Evolutionary conservation across 2,797 vertebrate species (phyloP), one percentile per base, ranked within the genome.

Genomic region (Calcarius lapponicus): DNA sequence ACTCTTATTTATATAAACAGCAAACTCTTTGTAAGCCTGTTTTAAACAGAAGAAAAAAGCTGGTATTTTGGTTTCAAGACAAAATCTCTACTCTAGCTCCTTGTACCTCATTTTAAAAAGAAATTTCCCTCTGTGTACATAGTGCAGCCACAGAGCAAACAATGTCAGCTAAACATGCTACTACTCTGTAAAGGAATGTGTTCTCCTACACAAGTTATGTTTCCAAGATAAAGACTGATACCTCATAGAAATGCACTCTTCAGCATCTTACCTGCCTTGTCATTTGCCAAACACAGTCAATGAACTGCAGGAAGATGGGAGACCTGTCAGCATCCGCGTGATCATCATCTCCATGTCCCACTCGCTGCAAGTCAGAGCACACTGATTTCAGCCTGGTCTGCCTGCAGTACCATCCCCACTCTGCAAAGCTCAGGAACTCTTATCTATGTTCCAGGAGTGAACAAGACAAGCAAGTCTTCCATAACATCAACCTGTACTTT

Each of bases 211-310:
- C n/a, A 10, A 48, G 74, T 57, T 13, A 53, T 2, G 1, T 7
- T 93, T 64, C 69, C 31, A 86, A 71, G 45, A 62, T 3, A 85
- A 84, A 90, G 57, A 56, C 45, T 47, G 29, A 34, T 13, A 64
- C 15, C 36, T 85, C 76, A 80, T 0, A 72, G 14, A 78, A 92
- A 85, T 9, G 58, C 2, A 89, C n/a, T 60, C 13, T 13, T 50
- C 74, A 91, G 47, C 40, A 67, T 64, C 97, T 98, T 96, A 99
- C 98, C 98, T 99, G 99, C 93, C 98, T 98, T 78, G 98, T 99
- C 98, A 99, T 99, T 97, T 99, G 99, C 99, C 99, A 99, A 62
- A 99, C 99, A 81, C 99, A 99, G 96, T 99, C 99, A 8, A 99
- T 98, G 97, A 99, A 99, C 97, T 99, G 99, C 89, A 99, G 98